Conservation (phyloP, 2,888 invertebrate species). For the Tethea ocularis region DNA sequence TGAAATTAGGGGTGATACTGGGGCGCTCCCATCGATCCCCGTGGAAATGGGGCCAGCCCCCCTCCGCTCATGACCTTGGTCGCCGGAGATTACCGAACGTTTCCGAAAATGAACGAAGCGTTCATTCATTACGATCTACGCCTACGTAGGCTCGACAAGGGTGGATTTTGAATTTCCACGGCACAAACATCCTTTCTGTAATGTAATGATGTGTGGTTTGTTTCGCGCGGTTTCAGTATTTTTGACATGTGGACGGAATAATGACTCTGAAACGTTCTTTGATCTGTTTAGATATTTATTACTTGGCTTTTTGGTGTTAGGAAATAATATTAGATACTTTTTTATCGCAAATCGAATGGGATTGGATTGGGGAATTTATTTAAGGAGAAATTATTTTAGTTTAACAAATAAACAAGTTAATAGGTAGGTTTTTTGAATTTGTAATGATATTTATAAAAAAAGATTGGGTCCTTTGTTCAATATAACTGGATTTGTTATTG, state of each 20-base stretch:
- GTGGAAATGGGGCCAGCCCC: slow-evolving; percentile 72
- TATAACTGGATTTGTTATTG: too few relatives aligned
- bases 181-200: slow-evolving; percentile 31
- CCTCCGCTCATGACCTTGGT: slow-evolving; percentile 67
- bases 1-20: slow-evolving; percentile 62
- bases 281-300: background rate
- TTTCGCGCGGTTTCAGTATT: slow-evolving; percentile 29
- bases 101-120: slow-evolving; percentile 62
- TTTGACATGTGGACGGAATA: slow-evolving; percentile 18
- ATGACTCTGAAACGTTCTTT: slow-evolving; percentile 8
- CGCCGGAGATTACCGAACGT: slow-evolving; percentile 58
- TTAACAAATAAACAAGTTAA: too few relatives aligned
- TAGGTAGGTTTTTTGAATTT: too few relatives aligned
- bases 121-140: slow-evolving; percentile 69
- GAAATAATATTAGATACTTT: too few relatives aligned
- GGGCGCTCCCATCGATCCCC: slow-evolving; percentile 78
- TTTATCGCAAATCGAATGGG: too few relatives aligned
- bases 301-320: too few relatives aligned
- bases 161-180: slow-evolving; percentile 42
- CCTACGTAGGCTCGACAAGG: slow-evolving; percentile 42
- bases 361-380: too few relatives aligned
- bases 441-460: too few relatives aligned
- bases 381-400: background rate
- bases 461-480: too few relatives aligned
- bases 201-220: slow-evolving; percentile 48